Evolutionary conservation across 2,797 vertebrate species (phyloP), one percentile per base, ranked within the genome.

Genomic region (Epinephelus awoara): DNA sequence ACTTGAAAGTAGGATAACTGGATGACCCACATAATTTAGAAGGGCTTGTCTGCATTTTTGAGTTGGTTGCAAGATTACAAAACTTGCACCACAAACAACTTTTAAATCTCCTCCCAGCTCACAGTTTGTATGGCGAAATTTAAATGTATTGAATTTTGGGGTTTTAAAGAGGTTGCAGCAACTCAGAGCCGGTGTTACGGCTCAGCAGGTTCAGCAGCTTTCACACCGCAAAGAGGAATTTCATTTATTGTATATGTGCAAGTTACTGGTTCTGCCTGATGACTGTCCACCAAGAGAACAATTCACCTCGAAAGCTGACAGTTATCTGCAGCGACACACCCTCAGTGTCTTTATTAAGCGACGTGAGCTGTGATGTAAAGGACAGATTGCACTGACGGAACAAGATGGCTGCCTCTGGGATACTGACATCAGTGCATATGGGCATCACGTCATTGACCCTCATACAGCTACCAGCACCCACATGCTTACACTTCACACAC

Each of bases 31-130:
- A 91, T 92, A 17, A 75, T 77, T 88, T 44, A 5, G 14, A 40
- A 77, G 81, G 89, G 85, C 74, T 84, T 59, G 87, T 15, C 88
- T 49, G 58, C 82, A 63, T 75, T 85, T 65, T 75, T 62, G 6
- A 57, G 23, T 57, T 14, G 29, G 68, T 59, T 56, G 15, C 18
- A 68, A 67, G 46, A 72, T 79, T 13, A 52, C 61, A 69, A 13
- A 77, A 47, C 56, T 23, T n/a, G 38, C 34, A 58, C 17, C 58
- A 38, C 56, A 79, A 84, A 73, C 80, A 63, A 49, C 38, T 23
- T 6, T 59, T 23, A 29, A 2, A 38, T 47, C 15, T 29, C 57
- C 34, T 66, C 40, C 25, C 15, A 21, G 52, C 15, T 69, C 6
- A 14, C 46, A 40, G 40, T n/a, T 49, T 21, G 3, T 8, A 8